Evolutionary conservation across 2,113 vertebrate species (phyloP), one percentile per base, ranked within the genome.

Genomic region (Python bivittatus): DNA sequence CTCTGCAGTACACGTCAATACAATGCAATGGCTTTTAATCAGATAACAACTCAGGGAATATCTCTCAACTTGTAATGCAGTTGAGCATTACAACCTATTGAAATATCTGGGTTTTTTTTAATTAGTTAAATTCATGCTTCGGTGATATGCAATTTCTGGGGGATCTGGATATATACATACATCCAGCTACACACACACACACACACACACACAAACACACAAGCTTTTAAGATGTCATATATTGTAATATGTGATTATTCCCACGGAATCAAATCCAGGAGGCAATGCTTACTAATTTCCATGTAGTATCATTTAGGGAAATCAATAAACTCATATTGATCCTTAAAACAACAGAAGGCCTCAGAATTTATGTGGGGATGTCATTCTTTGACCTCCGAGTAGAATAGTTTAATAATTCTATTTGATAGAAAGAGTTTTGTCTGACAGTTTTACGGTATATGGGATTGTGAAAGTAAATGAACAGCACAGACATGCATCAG

Each of bases 301-400:
- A 25, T 54, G 48, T 86, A 15, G 29, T 86, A 60, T 9, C 13
- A 54, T 52, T 87, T 91, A 61, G 48, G 33, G 23, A 56, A 87
- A 91, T 91, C 8, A 48, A 84, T 91, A n/a, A 48, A n/a, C 44
- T 86, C 52, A 56, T 91, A 91, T 72, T 91, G 91, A 87, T 87
- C 48, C 3, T 52, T 53, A 58, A 52, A 44, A 12, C 13, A 68
- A 60, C 13, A 54, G 13, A 27, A 56, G 48, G 48, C 13, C 52
- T 91, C 52, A 22, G 29, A 94, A 93, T 52, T 48, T 88, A 83
- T 96, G 94, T 83, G 94, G 93, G 84, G 92, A 64, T 95, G 91
- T 61, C 57, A 93, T 86, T 87, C 91, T 60, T 91, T 94, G 88
- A 54, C 83, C 90, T 57, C 58, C 53, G 1, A 84, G 2, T 2